phyloP scores from a whole-genome alignment of 2,888 invertebrate species.

The Dolichopus griseipennis region DNA sequence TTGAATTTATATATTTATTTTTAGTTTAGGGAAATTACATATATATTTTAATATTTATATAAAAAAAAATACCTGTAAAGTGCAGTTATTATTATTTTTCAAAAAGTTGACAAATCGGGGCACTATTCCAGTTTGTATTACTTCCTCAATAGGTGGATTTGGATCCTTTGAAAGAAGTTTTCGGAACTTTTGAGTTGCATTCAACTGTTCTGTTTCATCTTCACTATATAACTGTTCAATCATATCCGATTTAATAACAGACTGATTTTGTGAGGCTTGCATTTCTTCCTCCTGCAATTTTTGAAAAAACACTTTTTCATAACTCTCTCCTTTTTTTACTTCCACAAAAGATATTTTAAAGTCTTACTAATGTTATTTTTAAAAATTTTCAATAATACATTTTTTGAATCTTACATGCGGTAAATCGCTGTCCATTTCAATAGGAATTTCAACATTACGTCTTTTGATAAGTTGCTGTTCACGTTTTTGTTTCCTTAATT shows the following conservation, averaged over 20 bases:
- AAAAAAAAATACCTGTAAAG: constrained; percentile 62
- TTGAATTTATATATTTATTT: too few species aligned
- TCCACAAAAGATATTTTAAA: neutral
- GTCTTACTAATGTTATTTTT: neutral
- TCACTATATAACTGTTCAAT: constrained; percentile 71
- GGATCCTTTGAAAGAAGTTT: constrained; percentile 90
- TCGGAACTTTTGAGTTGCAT: constrained; percentile 85
- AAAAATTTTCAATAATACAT: neutral
- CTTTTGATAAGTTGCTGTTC: constrained; percentile 91
- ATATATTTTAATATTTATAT: neutral
- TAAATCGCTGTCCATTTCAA: constrained; percentile 38
- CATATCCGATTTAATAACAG: constrained; percentile 56
- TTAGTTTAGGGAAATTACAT: neutral
- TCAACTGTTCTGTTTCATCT: constrained; percentile 68
- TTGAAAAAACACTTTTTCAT: neutral
- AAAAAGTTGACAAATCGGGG: constrained; percentile 90
- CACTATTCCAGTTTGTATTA: constrained; percentile 87
- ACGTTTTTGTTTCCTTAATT: constrained; percentile 87
- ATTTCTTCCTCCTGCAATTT: constrained; percentile 29
- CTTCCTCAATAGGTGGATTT: constrained; percentile 95
- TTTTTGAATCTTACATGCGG: constrained; percentile 36
- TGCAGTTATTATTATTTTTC: constrained; percentile 69
- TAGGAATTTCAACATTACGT: constrained; percentile 62
- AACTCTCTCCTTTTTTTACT: neutral
- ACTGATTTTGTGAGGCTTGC: constrained; percentile 25